Evolutionary conservation across 2,113 vertebrate genomes (phyloP).

Genomic region (Tachysurus fulvidraco): DNA sequence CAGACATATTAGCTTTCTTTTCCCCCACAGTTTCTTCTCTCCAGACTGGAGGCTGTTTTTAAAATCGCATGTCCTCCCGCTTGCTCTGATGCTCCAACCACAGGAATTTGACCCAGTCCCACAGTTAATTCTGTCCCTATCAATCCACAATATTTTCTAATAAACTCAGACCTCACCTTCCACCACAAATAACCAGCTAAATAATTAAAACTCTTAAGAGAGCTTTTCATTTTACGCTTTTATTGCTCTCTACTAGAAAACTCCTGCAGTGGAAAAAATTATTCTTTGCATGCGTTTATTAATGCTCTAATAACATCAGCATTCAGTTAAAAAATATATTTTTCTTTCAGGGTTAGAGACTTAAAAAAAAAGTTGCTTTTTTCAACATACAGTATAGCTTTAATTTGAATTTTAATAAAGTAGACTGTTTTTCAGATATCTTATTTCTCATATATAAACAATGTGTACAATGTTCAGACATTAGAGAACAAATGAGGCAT

Average conservation of each 20-base stretch:
- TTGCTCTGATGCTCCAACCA: background rate
- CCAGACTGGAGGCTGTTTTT: background rate
- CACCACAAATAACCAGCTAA: background rate
- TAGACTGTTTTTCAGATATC: background rate
- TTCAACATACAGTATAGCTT: background rate
- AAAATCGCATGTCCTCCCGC: background rate
- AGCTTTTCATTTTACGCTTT: background rate
- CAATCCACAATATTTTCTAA: background rate
- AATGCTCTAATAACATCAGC: background rate
- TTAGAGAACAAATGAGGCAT: no score
- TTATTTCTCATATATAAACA: no score
- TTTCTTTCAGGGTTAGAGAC: background rate
- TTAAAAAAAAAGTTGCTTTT: background rate
- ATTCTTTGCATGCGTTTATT: background rate
- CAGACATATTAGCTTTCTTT: conserved; percentile 55
- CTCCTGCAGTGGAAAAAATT: background rate
- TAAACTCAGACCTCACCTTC: background rate
- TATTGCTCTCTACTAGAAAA: conserved; percentile 22
- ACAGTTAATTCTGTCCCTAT: background rate
- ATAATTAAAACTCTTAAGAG: conserved; percentile 18
- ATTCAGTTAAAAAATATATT: background rate
- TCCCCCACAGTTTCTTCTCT: conserved; percentile 27
- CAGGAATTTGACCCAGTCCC: background rate
- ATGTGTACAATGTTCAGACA: no score
- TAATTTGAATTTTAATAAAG: background rate